Evolutionary conservation across 1,140 invertebrate genomes (phyloP), one percentile per base, ranked within the genome.

Genomic region (Araneus ventricosus): DNA sequence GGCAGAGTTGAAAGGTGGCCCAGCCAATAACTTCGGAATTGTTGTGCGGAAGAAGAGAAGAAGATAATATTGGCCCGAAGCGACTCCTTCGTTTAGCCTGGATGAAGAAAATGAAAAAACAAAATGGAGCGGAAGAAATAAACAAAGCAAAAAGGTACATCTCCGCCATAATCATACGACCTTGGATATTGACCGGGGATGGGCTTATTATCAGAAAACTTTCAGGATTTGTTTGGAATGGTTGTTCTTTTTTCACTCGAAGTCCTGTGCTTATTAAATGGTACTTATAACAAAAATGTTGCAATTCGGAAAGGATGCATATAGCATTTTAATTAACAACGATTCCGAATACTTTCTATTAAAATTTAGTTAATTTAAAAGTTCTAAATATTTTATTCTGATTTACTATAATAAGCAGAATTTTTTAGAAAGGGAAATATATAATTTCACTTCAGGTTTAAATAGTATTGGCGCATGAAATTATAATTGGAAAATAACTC

Each of bases 1-100:
- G 41, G 41, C 27, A 45, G 80, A 39, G 80, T 41, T 52, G 41
- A 52, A 82, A 87, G 85, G 67, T 75, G 61, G 67, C 30, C 37
- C 39, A 75, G 37, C 67, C 87, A 88, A 88, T 88, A 88, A 88
- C 87, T 88, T 52, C 20, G 61, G 37, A 75, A 88, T 88, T 75
- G 67, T 45, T 75, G 57, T 37, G 34, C 34, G 52, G 85, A 37
- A 61, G 34, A n/a, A 39, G 61, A 37, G 84, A 30, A 22, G 8
- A 22, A 86, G 84, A 59, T 86, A 86, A 88, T 88, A 88, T 88
- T 88, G 87, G 63, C 87, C 39, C 37, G n/a, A 34, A 39, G 87
- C 70, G 70, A 88, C 75, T 45, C 57, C 87, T 88, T 88, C 87
- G 87, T 75, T 87, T 88, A 88, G 87, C 1, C 24, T 24, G 41